phyloP scores from a whole-genome alignment of 2,797 vertebrate species.

The Parauchenoglanis ngamensis region DNA sequence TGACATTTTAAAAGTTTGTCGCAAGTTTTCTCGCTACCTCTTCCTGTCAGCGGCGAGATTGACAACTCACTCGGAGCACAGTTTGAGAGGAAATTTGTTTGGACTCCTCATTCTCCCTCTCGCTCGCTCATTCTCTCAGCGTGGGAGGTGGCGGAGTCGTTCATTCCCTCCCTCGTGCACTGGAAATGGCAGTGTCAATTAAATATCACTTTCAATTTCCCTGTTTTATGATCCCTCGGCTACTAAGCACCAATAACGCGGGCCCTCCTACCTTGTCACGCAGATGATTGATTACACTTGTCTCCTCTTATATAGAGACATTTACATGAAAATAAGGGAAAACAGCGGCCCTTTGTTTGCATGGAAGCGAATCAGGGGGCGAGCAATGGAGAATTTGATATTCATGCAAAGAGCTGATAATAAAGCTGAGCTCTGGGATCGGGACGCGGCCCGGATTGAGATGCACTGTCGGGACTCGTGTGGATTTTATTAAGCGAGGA shows the following conservation, averaged over 20 bases:
- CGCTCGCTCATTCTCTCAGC: constrained; percentile 25
- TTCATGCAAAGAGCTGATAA: constrained; percentile 79
- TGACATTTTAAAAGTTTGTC: constrained; percentile 75
- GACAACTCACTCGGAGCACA: constrained; percentile 71
- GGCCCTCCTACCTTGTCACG: constrained; percentile 83
- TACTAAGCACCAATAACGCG: constrained; percentile 88
- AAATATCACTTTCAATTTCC: constrained; percentile 89
- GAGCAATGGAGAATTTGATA: constrained; percentile 82
- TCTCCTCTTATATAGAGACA: constrained; percentile 83
- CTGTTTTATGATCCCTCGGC: constrained; percentile 85
- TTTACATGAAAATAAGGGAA: constrained; percentile 87
- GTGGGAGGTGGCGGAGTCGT: constrained; percentile 52
- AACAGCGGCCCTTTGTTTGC: constrained; percentile 79
- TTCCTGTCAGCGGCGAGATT: constrained; percentile 68
- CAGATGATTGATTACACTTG: constrained; percentile 87
- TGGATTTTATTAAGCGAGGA: constrained; percentile 81
- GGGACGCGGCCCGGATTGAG: constrained; percentile 75
- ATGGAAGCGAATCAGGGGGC: constrained; percentile 77
- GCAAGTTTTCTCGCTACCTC: constrained; percentile 61
- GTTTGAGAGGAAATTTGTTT: constrained; percentile 75
- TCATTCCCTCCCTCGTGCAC: constrained; percentile 70
- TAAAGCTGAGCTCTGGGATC: constrained; percentile 68
- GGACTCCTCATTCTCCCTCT: constrained; percentile 62
- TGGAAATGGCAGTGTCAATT: constrained; percentile 87
- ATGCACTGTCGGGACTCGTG: constrained; percentile 70